phyloP scores from a whole-genome alignment of 2,888 invertebrate species.

The Ischnura elegans region DNA sequence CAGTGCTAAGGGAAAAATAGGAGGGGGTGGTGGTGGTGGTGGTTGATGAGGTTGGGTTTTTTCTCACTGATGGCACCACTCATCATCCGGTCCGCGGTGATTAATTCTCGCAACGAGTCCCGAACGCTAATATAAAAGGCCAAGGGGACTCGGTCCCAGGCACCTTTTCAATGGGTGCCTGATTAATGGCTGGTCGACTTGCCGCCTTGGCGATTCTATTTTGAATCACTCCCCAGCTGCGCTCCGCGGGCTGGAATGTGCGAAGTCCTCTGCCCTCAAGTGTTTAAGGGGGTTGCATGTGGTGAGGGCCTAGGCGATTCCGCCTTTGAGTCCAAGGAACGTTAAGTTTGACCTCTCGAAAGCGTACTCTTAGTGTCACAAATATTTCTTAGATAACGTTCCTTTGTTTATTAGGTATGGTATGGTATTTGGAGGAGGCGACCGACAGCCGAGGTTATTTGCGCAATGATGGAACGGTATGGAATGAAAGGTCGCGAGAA shows the following conservation, averaged over 20 bases:
- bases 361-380: neutral
- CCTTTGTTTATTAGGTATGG: no score
- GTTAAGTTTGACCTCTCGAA: no score
- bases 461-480: no score
- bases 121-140: constrained; percentile 35
- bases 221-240: neutral
- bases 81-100: constrained; percentile 19
- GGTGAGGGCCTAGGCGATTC: no score
- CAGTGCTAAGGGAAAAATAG: neutral
- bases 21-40: neutral
- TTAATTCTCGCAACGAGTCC: constrained; percentile 34
- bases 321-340: no score
- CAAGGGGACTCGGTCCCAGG: neutral
- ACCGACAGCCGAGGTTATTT: no score
- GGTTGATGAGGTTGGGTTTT: constrained; percentile 7
- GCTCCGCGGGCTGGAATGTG: neutral
- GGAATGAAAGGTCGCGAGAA: no score
- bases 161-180: constrained; percentile 29
- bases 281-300: neutral
- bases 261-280: neutral
- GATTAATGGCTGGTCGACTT: constrained; percentile 26
- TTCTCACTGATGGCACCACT: constrained; percentile 17
- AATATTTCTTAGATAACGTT: no score
- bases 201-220: constrained; percentile 24
- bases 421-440: no score